These are phyloP conservation scores for Rallus crepitans DNA, from an alignment of 2,797 vertebrate species.

Conservation along the genomic window DNA sequence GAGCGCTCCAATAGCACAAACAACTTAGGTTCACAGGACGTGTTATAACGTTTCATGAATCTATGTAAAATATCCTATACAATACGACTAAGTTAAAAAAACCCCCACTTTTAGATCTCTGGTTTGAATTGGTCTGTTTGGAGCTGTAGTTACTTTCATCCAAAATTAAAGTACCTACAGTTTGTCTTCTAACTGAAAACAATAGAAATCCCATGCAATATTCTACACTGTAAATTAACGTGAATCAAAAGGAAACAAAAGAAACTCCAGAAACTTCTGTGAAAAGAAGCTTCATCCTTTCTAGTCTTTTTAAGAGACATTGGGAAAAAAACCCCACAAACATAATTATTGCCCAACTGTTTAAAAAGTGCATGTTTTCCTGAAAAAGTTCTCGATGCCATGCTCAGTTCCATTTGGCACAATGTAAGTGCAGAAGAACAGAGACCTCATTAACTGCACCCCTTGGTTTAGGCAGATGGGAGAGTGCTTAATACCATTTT, in stretches of 20 bases:
- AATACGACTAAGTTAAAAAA: not conserved
- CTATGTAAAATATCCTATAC: not conserved
- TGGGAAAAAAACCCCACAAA: not conserved
- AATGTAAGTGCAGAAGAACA: not conserved
- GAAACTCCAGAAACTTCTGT: not conserved
- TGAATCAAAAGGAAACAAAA: not conserved
- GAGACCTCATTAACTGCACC: slow-evolving; percentile 8
- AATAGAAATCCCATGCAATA: not conserved
- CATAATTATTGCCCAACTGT: not conserved
- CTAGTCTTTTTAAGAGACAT: not conserved
- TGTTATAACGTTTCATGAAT: not conserved
- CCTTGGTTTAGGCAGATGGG: slow-evolving; percentile 31
- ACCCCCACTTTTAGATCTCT: not conserved
- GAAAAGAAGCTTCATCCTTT: not conserved
- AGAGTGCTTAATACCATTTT: slow-evolving; percentile 9
- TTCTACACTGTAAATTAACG: not conserved
- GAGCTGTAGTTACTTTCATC: not conserved
- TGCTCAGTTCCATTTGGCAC: not conserved
- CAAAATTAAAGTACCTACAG: not conserved
- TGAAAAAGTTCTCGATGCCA: not conserved
- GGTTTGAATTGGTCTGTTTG: not conserved
- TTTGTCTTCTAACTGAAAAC: not conserved
- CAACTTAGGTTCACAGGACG: not conserved
- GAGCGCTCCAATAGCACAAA: not conserved
- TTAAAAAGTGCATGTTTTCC: not conserved